These are phyloP conservation scores for Tachysurus vachellii DNA, from an alignment of 2,113 vertebrate genomes.

Conservation along the genomic window DNA sequence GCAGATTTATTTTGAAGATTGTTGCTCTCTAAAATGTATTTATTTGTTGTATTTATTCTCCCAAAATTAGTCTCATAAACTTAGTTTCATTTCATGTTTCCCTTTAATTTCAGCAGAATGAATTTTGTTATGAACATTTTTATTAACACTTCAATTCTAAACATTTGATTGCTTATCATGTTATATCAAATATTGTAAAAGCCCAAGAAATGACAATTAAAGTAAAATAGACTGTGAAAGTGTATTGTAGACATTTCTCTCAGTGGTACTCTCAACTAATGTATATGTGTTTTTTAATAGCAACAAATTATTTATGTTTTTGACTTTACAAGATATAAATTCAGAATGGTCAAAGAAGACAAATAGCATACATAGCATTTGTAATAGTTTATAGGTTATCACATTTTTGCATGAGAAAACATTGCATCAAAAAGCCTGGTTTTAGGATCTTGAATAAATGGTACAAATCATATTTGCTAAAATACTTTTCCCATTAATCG, in stretches of 20 bases:
- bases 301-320: not conserved
- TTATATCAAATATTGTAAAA: not conserved
- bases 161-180: not conserved
- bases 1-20: not conserved
- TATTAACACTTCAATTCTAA: not conserved
- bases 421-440: not conserved
- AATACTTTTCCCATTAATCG: not conserved
- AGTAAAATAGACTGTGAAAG: not conserved
- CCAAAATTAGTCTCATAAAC: not conserved
- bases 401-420: not conserved
- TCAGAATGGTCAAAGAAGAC: not conserved
- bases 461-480: not conserved
- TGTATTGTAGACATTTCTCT: not conserved
- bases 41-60: not conserved
- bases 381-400: not conserved
- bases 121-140: not conserved
- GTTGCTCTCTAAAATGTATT: not conserved
- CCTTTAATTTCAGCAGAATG: not conserved
- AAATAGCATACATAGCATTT: not conserved
- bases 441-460: not conserved
- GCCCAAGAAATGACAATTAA: not conserved
- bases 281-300: no score
- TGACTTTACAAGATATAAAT: not conserved
- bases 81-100: no score
- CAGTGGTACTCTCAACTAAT: not conserved